phyloP scores from a whole-genome alignment of 1,140 invertebrate species.

The Heliconius hermathena region DNA sequence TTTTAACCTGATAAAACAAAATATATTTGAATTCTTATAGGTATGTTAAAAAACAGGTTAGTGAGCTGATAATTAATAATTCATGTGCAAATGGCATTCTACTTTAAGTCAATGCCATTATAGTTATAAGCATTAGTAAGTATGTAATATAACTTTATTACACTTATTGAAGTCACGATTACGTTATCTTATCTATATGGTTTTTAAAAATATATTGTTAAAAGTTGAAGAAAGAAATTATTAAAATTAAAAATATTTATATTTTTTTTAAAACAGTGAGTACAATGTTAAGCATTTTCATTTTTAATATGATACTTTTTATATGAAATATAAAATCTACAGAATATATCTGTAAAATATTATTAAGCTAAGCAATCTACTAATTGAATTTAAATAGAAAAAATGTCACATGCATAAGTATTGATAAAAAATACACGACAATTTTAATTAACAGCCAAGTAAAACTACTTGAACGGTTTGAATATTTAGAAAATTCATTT shows the following conservation, averaged over 20 bases:
- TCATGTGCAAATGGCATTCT: conserved; percentile 1
- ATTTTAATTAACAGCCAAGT: too few species aligned
- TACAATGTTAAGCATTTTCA: too few species aligned
- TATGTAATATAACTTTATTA: conserved; percentile 5
- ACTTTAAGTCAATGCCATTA: background rate
- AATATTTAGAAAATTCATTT: too few species aligned
- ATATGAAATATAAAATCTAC: too few species aligned
- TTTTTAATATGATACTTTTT: too few species aligned
- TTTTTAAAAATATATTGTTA: background rate
- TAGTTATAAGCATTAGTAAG: background rate
- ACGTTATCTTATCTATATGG: background rate
- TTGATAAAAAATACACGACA: too few species aligned
- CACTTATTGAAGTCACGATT: background rate
- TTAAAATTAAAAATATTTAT: background rate
- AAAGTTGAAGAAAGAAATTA: background rate
- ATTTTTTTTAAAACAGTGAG: background rate
- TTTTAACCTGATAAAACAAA: background rate
- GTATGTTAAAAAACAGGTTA: background rate
- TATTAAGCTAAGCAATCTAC: too few species aligned
- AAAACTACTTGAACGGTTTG: too few species aligned
- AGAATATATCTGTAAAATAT: too few species aligned
- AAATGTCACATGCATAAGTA: too few species aligned
- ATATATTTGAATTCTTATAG: background rate
- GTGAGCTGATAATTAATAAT: conserved; percentile 8
- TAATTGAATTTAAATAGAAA: too few species aligned